phyloP scores from a whole-genome alignment of 2,113 vertebrate genomes.

The Nerophis lumbriciformis region DNA sequence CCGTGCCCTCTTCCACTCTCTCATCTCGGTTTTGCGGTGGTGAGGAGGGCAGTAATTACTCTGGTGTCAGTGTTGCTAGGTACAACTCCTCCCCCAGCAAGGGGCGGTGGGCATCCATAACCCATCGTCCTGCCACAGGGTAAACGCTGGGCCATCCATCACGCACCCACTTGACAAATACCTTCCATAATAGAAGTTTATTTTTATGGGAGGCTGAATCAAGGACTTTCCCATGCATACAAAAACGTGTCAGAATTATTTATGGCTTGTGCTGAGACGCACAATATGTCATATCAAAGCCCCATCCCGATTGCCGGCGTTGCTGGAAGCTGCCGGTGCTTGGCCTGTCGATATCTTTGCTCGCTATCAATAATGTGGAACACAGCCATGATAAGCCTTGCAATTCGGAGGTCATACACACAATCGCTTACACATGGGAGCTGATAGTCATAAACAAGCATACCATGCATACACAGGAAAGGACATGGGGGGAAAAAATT shows the following conservation, averaged over 20 bases:
- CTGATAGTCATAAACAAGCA: constrained; percentile 17
- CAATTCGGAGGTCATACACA: constrained; percentile 81
- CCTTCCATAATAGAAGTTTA: constrained; percentile 99
- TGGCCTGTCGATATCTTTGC: constrained; percentile 94
- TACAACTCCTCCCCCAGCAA: constrained; percentile 87
- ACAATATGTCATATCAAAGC: constrained; percentile 99
- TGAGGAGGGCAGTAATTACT: constrained; percentile 73
- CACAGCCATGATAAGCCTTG: constrained; percentile 80
- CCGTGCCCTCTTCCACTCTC: constrained; percentile 35
- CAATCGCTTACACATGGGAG: constrained; percentile 21
- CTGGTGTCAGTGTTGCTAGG: constrained; percentile 82
- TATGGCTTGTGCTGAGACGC: constrained; percentile 99
- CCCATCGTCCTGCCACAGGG: constrained; percentile 96
- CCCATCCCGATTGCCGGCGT: constrained; percentile 75
- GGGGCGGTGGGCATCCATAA: constrained; percentile 90
- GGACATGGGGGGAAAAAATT: constrained; percentile 8
- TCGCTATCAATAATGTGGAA: constrained; percentile 95
- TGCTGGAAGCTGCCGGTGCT: constrained; percentile 67
- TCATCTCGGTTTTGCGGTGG: constrained; percentile 48
- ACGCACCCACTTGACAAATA: constrained; percentile 99
- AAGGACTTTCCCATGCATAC: constrained; percentile 99
- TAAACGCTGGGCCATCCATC: constrained; percentile 97
- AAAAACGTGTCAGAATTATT: constrained; percentile 99
- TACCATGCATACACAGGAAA: constrained; percentile 20
- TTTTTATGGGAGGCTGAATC: constrained; percentile 99